These are phyloP conservation scores for Ferdinandea cuprea DNA, from an alignment of 2,888 invertebrate species.

Conservation along the genomic window DNA sequence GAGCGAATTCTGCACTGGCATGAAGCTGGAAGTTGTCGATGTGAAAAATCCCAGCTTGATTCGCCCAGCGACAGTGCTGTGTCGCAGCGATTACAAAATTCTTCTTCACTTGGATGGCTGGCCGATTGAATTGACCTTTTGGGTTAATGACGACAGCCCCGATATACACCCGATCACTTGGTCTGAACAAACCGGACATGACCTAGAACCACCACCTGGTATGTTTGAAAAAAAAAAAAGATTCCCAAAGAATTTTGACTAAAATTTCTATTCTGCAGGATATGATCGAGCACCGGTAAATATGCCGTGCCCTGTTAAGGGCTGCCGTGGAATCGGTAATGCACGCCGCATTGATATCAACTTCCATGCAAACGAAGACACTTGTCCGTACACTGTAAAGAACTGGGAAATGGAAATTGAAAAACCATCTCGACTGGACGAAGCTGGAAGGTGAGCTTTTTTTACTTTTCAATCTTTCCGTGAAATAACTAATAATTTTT, in stretches of 20 bases:
- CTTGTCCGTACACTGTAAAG: constrained; percentile 88
- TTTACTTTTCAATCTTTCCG: neutral
- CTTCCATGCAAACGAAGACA: constrained; percentile 88
- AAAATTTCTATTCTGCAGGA: constrained; percentile 83
- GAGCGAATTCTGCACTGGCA: constrained; percentile 91
- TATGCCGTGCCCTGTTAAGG: constrained; percentile 91
- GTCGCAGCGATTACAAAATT: constrained; percentile 89
- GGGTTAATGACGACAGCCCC: constrained; percentile 95
- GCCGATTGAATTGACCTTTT: constrained; percentile 92
- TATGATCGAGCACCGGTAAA: constrained; percentile 81
- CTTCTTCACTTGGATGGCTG: constrained; percentile 95
- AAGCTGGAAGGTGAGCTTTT: constrained; percentile 54
- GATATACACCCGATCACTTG: constrained; percentile 96
- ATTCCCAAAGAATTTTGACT: no score
- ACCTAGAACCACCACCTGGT: constrained; percentile 92
- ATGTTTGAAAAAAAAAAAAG: no score
- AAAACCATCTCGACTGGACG: constrained; percentile 78
- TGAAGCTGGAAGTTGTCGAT: constrained; percentile 95
- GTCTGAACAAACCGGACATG: constrained; percentile 95
- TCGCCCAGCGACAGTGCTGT: constrained; percentile 92
- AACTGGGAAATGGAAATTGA: constrained; percentile 81
- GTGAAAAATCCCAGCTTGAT: constrained; percentile 91
- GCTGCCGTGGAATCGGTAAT: constrained; percentile 96
- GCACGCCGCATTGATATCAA: constrained; percentile 90
- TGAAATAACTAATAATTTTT: neutral